These are phyloP conservation scores for Pantelozetes paolii DNA, from an alignment of 2,888 invertebrate genomes.

Conservation along the genomic window DNA sequence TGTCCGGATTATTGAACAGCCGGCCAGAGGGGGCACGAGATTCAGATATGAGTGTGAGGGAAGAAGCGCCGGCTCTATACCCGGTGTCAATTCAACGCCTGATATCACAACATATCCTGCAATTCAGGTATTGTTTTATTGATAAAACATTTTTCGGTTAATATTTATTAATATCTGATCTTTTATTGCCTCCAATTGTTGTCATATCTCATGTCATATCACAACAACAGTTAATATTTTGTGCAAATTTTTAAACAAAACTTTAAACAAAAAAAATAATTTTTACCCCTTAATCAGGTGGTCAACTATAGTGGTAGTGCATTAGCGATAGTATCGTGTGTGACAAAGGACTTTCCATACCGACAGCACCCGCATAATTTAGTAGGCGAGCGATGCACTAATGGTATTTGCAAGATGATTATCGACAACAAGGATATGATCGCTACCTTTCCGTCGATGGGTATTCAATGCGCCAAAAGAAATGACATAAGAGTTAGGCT, in stretches of 20 bases:
- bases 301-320: conserved; percentile 74
- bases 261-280: too few species aligned
- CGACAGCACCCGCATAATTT: conserved; percentile 87
- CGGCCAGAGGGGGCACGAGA: conserved; percentile 80
- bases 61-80: conserved; percentile 90
- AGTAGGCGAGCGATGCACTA: conserved; percentile 86
- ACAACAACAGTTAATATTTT: too few species aligned
- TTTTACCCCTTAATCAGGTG: conserved; percentile 57
- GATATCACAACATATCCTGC: conserved; percentile 90
- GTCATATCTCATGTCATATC: too few species aligned
- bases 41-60: conserved; percentile 96
- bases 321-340: conserved; percentile 83
- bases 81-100: conserved; percentile 79
- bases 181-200: too few species aligned
- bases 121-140: conserved; percentile 65
- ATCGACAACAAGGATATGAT: conserved; percentile 65
- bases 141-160: too few species aligned
- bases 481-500: conserved; percentile 83
- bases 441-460: conserved; percentile 74
- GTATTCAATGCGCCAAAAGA: conserved; percentile 94
- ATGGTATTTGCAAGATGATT: conserved; percentile 78
- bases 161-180: too few species aligned
- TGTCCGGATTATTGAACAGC: conserved; percentile 82
- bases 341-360: conserved; percentile 81
- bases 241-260: too few species aligned